Evolutionary conservation across 2,797 vertebrate genomes (phyloP).

Genomic region (Liparis tanakae): DNA sequence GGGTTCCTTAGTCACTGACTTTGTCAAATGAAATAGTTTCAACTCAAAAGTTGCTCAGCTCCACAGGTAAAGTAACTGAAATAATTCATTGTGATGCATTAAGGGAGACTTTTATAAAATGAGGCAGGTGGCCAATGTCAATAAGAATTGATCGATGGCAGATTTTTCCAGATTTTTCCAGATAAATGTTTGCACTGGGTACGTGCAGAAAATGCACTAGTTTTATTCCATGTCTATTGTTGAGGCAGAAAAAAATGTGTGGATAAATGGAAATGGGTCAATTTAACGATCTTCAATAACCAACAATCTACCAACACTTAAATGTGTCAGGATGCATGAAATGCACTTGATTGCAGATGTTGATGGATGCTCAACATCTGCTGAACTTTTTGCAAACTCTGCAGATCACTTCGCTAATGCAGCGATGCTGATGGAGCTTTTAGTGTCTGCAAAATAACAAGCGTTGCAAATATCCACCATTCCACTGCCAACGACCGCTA

Average conservation of each 20-base stretch:
- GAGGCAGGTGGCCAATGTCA: not conserved
- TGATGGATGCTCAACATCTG: not conserved
- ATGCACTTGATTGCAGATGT: not conserved
- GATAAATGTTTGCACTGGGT: not conserved
- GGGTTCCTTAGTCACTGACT: slow-evolving; percentile 58
- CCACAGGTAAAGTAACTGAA: slow-evolving; percentile 10
- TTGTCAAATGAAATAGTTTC: slow-evolving; percentile 74
- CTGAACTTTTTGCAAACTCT: not conserved
- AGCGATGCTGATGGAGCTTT: not conserved
- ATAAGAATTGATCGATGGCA: not conserved
- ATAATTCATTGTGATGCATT: slow-evolving; percentile 34
- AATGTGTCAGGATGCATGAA: not conserved
- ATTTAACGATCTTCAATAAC: not conserved
- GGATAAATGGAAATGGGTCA: not conserved
- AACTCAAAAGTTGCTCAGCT: slow-evolving; percentile 48
- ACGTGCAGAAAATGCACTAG: not conserved
- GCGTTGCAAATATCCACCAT: not conserved
- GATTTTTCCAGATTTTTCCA: slow-evolving; percentile 6
- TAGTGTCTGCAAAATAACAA: no score
- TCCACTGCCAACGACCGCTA: not conserved
- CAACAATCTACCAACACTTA: not conserved
- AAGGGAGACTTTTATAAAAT: not conserved
- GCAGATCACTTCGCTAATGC: not conserved
- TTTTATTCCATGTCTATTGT: not conserved
- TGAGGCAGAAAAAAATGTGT: not conserved